Conservation (phyloP, 1,140 invertebrate genomes). For the Diploscapter pachys region DNA sequence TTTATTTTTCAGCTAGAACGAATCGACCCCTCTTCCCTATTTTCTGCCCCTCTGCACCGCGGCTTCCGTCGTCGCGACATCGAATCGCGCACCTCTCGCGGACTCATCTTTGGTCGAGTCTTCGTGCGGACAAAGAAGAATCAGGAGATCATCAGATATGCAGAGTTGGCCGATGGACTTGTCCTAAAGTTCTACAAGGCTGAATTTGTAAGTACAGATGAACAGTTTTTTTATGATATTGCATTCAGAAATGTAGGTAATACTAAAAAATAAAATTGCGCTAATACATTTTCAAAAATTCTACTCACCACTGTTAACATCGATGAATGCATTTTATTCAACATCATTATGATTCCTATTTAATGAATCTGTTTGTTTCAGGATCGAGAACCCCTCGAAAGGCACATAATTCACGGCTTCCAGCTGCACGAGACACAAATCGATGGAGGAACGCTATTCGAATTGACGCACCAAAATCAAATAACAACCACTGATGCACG, state of each 20-base stretch:
- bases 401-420: constrained; percentile 26
- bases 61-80: not conserved
- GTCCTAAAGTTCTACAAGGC: constrained; percentile 12
- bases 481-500: not conserved
- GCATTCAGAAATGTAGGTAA: not conserved
- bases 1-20: not conserved
- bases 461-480: constrained; percentile 27
- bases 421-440: constrained; percentile 13
- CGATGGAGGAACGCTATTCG: constrained; percentile 21
- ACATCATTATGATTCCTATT: not conserved
- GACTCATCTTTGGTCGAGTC: constrained; percentile 9
- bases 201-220: not conserved
- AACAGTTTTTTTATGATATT: too few relatives aligned
- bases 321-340: constrained; percentile 5
- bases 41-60: constrained; percentile 10
- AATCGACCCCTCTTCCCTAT: constrained; percentile 15
- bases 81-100: not conserved
- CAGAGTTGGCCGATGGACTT: constrained; percentile 4
- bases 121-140: constrained; percentile 3
- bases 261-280: not conserved
- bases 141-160: constrained; percentile 2
- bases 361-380: constrained; percentile 6
- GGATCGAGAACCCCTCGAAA: constrained; percentile 11
- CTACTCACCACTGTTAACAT: not conserved
- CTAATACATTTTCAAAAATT: not conserved